Evolutionary conservation across 2,888 invertebrate species (phyloP).

Genomic region (Cephus sareptanus): DNA sequence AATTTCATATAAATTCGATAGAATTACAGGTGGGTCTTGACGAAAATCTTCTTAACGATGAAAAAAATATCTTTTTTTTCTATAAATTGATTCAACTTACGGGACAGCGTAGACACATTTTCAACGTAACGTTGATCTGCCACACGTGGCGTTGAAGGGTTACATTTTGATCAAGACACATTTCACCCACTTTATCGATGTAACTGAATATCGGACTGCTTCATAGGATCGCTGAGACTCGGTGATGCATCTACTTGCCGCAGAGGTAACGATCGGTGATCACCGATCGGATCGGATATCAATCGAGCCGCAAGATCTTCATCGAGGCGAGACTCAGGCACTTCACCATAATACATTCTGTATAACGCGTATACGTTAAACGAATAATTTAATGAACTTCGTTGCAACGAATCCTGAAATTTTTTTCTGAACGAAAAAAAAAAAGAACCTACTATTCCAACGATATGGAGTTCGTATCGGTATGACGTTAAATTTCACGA

Average conservation of each 20-base stretch:
- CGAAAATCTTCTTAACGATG: neutral
- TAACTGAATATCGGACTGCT: slow-evolving; percentile 6
- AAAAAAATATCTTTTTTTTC: neutral
- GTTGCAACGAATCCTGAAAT: neutral
- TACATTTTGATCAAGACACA: slow-evolving; percentile 1
- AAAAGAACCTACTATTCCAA: neutral
- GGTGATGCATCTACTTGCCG: slow-evolving; percentile 2
- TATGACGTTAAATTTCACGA: neutral
- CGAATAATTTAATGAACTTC: neutral
- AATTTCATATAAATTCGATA: neutral
- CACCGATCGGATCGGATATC: slow-evolving; percentile 24
- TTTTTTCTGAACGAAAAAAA: neutral
- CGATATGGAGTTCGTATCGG: neutral
- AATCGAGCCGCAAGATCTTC: slow-evolving; percentile 24
- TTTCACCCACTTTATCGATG: neutral
- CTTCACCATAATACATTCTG: neutral
- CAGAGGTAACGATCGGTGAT: slow-evolving; percentile 10
- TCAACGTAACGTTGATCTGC: neutral
- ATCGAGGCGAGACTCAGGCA: slow-evolving; percentile 18
- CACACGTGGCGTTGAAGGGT: neutral
- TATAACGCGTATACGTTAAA: neutral
- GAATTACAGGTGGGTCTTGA: neutral
- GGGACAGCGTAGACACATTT: neutral
- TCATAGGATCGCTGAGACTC: neutral
- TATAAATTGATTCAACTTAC: neutral